Evolutionary conservation across 2,888 invertebrate species (phyloP), one percentile per base, ranked within the genome.

Genomic region (Allygus modestus): DNA sequence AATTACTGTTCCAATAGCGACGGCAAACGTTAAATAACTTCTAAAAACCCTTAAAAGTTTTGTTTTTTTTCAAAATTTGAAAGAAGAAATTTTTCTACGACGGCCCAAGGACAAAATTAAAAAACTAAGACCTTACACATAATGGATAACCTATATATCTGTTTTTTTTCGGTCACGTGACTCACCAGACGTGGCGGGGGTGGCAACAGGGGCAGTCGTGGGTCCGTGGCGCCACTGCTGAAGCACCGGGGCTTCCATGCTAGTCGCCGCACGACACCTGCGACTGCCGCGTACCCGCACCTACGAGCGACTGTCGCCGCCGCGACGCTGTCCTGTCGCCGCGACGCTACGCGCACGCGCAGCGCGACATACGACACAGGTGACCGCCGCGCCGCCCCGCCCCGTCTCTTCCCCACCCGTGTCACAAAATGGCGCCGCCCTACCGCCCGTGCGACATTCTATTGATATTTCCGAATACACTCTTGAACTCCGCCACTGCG

Each of bases 401-500:
- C n/a, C n/a, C n/a, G n/a, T n/a, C n/a, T n/a, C n/a, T n/a, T n/a
- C n/a, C 73, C 41, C 33, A 1, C 73, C 41, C 28, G 9, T 73
- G 41, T 41, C 73, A 43, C 41, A 73, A 73, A 71, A 71, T 71
- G 71, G 71, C 71, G 71, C 33, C 65, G 31, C 23, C n/a, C 37
- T 7, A 31, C n/a, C 11, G 20, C 15, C 33, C 73, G 20, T 23
- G 41, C 28, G 41, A 37, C 28, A 41, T 41, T 77, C 46, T 77
- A 77, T 77, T 77, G 77, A 77, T 77, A 77, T 77, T 77, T 77
- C 77, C 77, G 77, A 77, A 43, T 77, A 46, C 51, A 77, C 77
- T 73, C 73, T 73, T 73, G 54, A 54, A 54, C 54, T 54, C 54
- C 23, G 41, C 41, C 73, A n/a, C 51, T 23, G 20, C 41, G n/a